Percentiles rank a stretch among this genome's conserved stretches.
phyloP scores from a whole-genome alignment of 2,888 invertebrate species.

The Eretmocerus hayati region DNA sequence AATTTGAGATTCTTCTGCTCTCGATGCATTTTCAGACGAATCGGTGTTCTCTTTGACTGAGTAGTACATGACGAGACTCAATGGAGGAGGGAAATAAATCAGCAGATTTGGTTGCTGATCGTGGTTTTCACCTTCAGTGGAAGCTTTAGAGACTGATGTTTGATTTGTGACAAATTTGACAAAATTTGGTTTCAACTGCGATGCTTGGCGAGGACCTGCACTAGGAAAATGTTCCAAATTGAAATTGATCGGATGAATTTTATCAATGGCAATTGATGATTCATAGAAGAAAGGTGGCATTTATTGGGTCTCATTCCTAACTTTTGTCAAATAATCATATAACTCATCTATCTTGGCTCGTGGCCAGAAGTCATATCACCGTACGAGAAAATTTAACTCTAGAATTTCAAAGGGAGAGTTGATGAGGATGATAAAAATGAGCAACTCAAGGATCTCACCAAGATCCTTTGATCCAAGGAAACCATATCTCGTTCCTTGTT shows the following conservation, averaged over 20 bases:
- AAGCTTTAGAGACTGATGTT: neutral
- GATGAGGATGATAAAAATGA: too few species aligned
- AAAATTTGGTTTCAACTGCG: neutral
- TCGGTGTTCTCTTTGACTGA: neutral
- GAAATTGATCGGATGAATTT: neutral
- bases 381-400: too few species aligned
- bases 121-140: neutral
- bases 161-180: slow-evolving; percentile 1
- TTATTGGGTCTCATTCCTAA: too few species aligned
- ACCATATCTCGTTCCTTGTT: too few species aligned
- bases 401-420: too few species aligned
- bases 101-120: slow-evolving; percentile 8
- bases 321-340: too few species aligned
- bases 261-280: too few species aligned
- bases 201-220: slow-evolving; percentile 2
- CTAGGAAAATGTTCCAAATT: neutral
- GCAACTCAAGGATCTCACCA: too few species aligned
- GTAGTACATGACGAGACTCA: slow-evolving; percentile 18
- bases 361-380: too few species aligned
- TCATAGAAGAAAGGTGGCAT: too few species aligned
- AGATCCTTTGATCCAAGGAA: too few species aligned
- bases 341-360: too few species aligned
- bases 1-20: neutral
- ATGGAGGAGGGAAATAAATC: slow-evolving; percentile 18
- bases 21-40: neutral